Conservation (phyloP, 2,888 invertebrate genomes). For the Empis stercorea region DNA sequence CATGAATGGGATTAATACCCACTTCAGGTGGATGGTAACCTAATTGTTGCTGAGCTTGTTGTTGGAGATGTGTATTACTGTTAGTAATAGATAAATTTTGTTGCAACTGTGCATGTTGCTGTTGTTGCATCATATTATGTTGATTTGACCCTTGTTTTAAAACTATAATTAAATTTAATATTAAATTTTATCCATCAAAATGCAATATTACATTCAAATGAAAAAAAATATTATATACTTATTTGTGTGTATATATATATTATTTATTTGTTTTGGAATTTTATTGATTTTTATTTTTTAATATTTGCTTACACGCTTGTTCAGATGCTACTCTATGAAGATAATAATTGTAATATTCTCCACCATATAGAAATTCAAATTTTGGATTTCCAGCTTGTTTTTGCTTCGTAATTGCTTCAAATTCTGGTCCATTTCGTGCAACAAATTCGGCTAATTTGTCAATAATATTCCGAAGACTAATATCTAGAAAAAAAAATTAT, state of each 20-base stretch:
- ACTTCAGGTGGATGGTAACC: too few relatives aligned
- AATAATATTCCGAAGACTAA: slow-evolving; percentile 90
- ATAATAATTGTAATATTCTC: slow-evolving; percentile 92
- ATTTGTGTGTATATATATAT: too few relatives aligned
- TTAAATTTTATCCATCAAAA: not conserved
- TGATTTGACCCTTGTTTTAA: slow-evolving; percentile 15
- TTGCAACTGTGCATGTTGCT: slow-evolving; percentile 23
- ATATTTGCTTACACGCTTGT: slow-evolving; percentile 65
- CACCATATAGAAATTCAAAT: slow-evolving; percentile 93
- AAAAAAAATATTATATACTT: too few relatives aligned
- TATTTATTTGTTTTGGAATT: too few relatives aligned
- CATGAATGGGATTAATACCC: too few relatives aligned
- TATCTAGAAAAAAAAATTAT: slow-evolving; percentile 42
- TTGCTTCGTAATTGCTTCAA: slow-evolving; percentile 97
- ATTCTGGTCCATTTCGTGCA: slow-evolving; percentile 97
- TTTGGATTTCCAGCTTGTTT: slow-evolving; percentile 97
- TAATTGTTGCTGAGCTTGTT: too few relatives aligned
- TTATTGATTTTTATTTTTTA: not conserved
- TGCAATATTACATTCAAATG: too few relatives aligned
- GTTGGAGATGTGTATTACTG: too few relatives aligned
- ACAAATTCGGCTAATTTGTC: slow-evolving; percentile 98
- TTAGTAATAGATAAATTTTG: not conserved
- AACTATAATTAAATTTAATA: not conserved
- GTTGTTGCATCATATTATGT: slow-evolving; percentile 22
- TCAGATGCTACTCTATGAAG: slow-evolving; percentile 91